Evolutionary conservation across 2,797 vertebrate genomes (phyloP), one percentile per base, ranked within the genome.

Genomic region (Amniataba percoides): DNA sequence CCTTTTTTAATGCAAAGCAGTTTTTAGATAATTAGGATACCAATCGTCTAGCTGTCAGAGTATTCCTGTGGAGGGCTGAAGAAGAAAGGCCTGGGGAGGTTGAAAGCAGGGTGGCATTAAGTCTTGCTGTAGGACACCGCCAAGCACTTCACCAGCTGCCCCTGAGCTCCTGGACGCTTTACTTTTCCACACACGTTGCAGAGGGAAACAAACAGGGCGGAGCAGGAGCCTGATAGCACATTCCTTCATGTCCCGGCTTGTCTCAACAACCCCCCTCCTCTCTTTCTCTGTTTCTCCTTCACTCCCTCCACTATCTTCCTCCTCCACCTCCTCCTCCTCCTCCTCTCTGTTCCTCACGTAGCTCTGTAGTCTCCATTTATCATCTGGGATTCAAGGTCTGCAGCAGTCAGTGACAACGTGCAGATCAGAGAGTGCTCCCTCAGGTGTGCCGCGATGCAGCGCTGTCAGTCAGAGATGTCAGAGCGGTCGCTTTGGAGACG

Each of bases 201-300:
- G 75, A 55, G 65, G 23, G 73, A 73, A 76, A 76, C 77, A 71
- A 85, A 87, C 75, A 48, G 77, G 82, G 77, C 31, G 53, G 83
- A 65, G 73, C 67, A 67, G 18, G 42, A 73, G 79, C 57, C 73
- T 82, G 67, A 82, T 80, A 36, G 67, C 77, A 69, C 78, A 87
- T 91, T 88, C 80, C 80, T 84, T 73, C 58, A 66, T 81, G 84
- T 74, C 60, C 63, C 65, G 71, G 65, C 81, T 81, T 80, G 49
- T 82, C 77, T 76, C 62, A 11, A 14, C 60, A 49, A 12, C 11
- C 34, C 15, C 19, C 42, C 60, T 18, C 42, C 36, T 19, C 8
- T 66, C 18, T 46, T 34, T 63, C 66, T 62, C 43, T 5, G 45
- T 3, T 36, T 40, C 55, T 70, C 10, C 13, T 25, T 80, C 73